A percentile compares a stretch with the other conserved stretches of the same genome.
These are phyloP conservation scores for Halocynthia roretzi DNA, from an alignment of 23 tunicate genomes.

Conservation along the genomic window DNA sequence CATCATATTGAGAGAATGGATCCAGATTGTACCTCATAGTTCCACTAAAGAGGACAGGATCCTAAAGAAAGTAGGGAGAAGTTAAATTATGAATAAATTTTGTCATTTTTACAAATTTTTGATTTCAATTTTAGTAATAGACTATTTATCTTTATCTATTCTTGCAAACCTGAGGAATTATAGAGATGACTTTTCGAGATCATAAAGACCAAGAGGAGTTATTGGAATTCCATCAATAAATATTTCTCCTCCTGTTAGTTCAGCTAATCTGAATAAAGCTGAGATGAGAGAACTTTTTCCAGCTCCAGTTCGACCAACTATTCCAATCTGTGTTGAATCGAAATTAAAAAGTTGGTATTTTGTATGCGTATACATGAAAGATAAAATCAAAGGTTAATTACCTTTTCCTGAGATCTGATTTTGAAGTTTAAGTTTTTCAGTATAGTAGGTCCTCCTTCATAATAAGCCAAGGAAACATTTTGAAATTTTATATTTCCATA, in stretches of 20 bases:
- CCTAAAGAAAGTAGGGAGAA: slow-evolving; percentile 12
- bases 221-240: slow-evolving; percentile 41
- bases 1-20: slow-evolving; percentile 54
- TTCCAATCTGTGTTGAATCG: slow-evolving; percentile 26
- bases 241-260: slow-evolving; percentile 35
- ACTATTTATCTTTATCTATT: not conserved
- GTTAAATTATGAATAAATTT: not conserved
- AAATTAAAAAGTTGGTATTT: no score
- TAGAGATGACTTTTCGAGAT: slow-evolving; percentile 45
- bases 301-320: slow-evolving; percentile 78
- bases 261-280: slow-evolving; percentile 48
- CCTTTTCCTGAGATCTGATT: slow-evolving; percentile 12
- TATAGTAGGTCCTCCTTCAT: slow-evolving; percentile 8
- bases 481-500: not conserved
- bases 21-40: slow-evolving; percentile 78
- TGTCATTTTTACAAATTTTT: not conserved
- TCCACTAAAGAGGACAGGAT: slow-evolving; percentile 79
- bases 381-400: not conserved
- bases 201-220: slow-evolving; percentile 35
- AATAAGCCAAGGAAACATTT: slow-evolving; percentile 18
- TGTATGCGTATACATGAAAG: no score
- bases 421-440: slow-evolving; percentile 5
- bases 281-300: slow-evolving; percentile 77
- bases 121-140: not conserved
- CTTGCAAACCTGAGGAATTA: slow-evolving; percentile 28